A percentile compares a stretch with the other conserved stretches of the same genome.
Evolutionary conservation across 2,797 vertebrate species (phyloP).

Genomic region (Hyperoplus immaculatus): DNA sequence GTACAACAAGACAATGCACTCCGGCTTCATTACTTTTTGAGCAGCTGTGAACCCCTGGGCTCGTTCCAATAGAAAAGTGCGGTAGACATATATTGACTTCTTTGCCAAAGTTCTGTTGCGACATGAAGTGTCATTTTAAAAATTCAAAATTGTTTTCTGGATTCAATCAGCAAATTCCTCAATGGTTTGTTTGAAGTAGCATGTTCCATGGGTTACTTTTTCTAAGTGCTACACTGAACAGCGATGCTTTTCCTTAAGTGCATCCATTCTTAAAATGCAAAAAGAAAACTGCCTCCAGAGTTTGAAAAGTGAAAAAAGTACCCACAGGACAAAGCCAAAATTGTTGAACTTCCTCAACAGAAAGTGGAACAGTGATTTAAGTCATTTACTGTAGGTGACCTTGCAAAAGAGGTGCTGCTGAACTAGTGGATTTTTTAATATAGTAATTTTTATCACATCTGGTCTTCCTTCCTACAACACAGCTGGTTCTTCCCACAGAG

Average conservation of each 20-base stretch:
- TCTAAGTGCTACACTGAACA: constrained; percentile 23
- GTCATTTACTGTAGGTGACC: not conserved
- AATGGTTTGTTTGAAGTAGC: not conserved
- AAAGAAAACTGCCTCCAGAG: not conserved
- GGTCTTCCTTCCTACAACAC: not conserved
- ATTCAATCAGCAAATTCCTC: not conserved
- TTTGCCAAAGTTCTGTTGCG: constrained; percentile 37
- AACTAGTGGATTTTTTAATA: not conserved
- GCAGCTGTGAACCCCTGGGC: constrained; percentile 55
- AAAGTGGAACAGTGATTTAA: not conserved
- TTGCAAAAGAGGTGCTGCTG: not conserved
- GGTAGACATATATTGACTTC: constrained; percentile 13
- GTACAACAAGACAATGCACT: constrained; percentile 80
- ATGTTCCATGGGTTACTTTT: not conserved
- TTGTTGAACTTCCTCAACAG: not conserved
- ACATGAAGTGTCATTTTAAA: not conserved
- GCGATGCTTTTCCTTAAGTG: constrained; percentile 7
- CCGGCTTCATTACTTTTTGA: constrained; percentile 78
- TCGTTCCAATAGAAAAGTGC: constrained; percentile 22
- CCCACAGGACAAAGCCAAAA: not conserved
- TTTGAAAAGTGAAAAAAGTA: not conserved
- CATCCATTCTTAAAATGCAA: not conserved
- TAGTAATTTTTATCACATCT: too few relatives aligned
- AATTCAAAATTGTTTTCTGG: constrained; percentile 4
- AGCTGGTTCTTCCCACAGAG: not conserved